A percentile compares a stretch with the other conserved stretches of the same genome.
These are phyloP conservation scores for Bambusicola thoracicus DNA, from an alignment of 2,113 vertebrate species.

Conservation along the genomic window DNA sequence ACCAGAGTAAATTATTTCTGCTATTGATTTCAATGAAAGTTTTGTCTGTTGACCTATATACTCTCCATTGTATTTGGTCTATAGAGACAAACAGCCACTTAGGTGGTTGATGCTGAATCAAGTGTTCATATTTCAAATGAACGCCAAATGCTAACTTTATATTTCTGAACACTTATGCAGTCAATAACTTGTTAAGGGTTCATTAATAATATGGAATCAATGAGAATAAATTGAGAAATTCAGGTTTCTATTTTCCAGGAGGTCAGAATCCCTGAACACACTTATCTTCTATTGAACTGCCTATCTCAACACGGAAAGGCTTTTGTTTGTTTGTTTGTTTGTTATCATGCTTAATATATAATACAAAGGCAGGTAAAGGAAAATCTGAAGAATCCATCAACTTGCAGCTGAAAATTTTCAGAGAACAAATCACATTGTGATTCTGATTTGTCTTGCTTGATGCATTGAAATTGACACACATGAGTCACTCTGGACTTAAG, in stretches of 20 bases:
- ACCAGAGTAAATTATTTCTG: conserved; percentile 44
- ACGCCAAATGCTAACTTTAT: neutral
- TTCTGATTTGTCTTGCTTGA: neutral
- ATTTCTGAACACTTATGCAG: neutral
- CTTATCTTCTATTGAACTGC: fast-evolving
- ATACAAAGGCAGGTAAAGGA: neutral
- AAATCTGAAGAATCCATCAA: neutral
- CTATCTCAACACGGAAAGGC: neutral
- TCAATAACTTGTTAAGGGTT: neutral
- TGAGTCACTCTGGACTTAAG: neutral
- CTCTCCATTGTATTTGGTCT: neutral
- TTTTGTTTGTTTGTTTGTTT: neutral
- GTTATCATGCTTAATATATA: neutral
- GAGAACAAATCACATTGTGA: neutral
- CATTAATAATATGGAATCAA: neutral
- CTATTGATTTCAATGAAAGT: conserved; percentile 23
- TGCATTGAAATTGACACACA: neutral
- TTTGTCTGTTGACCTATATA: conserved; percentile 44
- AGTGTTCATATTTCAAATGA: neutral
- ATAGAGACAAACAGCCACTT: neutral
- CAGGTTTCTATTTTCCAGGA: neutral
- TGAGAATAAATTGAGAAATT: neutral
- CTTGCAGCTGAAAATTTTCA: neutral
- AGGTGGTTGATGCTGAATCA: neutral
- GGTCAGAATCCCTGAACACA: neutral